Evolutionary conservation across 2,113 vertebrate species (phyloP), one percentile per base, ranked within the genome.

Genomic region (Vidua macroura): DNA sequence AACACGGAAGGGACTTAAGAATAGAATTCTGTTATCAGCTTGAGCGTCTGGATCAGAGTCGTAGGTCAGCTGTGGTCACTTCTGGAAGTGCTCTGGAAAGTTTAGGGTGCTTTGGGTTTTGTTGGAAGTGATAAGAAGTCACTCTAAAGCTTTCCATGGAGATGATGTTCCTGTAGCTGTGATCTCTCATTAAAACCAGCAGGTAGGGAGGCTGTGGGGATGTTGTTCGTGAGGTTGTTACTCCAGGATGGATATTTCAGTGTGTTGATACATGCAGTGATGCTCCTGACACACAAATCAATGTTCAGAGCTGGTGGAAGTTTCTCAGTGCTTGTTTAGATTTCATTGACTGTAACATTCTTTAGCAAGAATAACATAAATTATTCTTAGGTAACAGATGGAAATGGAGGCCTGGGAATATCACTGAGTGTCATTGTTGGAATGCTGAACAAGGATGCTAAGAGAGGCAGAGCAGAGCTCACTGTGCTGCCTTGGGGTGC

Each of bases 1-100:
- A 35, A 28, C 37, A 66, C 63, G 0, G 0, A 41, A 75, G 24
- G 16, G n/a, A 43, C 17, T 63, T 18, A 5, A 70, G 72, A 41
- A 80, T 7, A 74, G 37, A 44, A 41, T 30, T 37, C 63, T 48
- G 35, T 23, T 46, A 31, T 14, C 74, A 60, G 30, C 35, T 24
- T 4, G 33, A 30, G 35, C 23, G 35, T 27, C 52, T 58, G 55
- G 14, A 27, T 81, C 18, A 48, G 44, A 56, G 68, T 6, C 1
- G 1, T 4, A 21, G 15, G 4, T 66, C 23, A 78, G 39, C 25
- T 59, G 49, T 24, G 18, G 30, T 3, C 56, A 18, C 51, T 69
- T 30, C 72, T 72, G 52, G 8, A 56, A 41, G 14, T 15, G 51
- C 13, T 44, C 37, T 15, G 7, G 22, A 55, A 28, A 24, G 43